These are phyloP conservation scores for Chaetoderma sp. DNA, from an alignment of 2,888 invertebrate species.

Conservation along the genomic window DNA sequence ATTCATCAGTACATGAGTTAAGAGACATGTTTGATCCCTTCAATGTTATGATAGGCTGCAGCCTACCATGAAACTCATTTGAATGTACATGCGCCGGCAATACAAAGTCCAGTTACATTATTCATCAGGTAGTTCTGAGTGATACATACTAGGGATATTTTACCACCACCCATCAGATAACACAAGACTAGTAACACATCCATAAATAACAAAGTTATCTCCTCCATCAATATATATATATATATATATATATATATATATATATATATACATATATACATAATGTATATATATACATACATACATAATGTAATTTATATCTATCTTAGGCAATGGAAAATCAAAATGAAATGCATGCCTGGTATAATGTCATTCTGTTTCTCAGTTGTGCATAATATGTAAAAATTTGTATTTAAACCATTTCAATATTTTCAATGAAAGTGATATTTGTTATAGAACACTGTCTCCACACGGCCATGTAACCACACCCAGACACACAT, in stretches of 20 bases:
- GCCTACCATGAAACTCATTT: no score
- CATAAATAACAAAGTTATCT: no score
- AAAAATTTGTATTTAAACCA: background rate
- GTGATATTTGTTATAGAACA: background rate
- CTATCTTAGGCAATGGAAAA: background rate
- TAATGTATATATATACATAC: constrained; percentile 3
- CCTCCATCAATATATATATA: no score
- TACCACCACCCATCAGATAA: no score
- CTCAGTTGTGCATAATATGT: background rate
- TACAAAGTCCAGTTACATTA: no score
- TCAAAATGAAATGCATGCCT: background rate
- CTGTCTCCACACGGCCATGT: background rate
- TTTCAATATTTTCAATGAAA: background rate
- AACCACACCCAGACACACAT: background rate
- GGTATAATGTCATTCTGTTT: background rate
- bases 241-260: constrained; percentile 3
- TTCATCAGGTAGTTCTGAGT: no score
- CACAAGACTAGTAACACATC: no score
- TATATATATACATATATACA: constrained; percentile 3
- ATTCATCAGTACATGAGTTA: no score
- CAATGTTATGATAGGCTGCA: no score
- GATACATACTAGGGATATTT: no score
- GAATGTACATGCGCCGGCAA: no score
- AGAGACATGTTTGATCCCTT: no score
- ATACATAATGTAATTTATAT: background rate